These are phyloP conservation scores for Xiphorhynchus erythropygius DNA, from an alignment of 2,797 vertebrate genomes.

Conservation along the genomic window DNA sequence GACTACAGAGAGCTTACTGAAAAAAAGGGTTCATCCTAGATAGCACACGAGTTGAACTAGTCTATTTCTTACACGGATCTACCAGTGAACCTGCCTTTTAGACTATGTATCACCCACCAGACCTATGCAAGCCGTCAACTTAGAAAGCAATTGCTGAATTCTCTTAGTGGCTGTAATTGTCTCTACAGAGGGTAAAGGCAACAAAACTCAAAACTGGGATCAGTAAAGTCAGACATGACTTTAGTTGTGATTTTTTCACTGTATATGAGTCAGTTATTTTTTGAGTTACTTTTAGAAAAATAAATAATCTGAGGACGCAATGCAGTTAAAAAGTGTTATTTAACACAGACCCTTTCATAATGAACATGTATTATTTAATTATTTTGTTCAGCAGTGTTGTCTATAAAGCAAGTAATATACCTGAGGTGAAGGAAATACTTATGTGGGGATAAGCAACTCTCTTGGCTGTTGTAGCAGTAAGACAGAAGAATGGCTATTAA, in stretches of 20 bases:
- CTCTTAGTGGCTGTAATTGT: not conserved
- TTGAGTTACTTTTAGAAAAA: slow-evolving; percentile 23
- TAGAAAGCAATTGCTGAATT: not conserved
- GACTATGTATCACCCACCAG: not conserved
- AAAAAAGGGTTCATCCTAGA: not conserved
- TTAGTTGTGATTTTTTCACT: not conserved
- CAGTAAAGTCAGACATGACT: not conserved
- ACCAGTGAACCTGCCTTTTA: not conserved
- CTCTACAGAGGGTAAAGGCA: not conserved
- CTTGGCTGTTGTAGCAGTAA: not conserved
- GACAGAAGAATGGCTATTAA: not conserved
- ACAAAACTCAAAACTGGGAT: not conserved
- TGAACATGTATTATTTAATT: not conserved
- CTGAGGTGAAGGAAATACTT: not conserved
- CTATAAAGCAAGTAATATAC: not conserved
- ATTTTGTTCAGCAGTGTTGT: not conserved
- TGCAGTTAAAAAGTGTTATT: not conserved
- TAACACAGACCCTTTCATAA: not conserved
- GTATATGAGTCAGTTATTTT: not conserved
- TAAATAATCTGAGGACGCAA: not conserved
- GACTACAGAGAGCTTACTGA: not conserved
- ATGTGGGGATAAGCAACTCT: not conserved
- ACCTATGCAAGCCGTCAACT: not conserved
- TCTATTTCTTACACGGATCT: not conserved
- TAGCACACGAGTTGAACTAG: not conserved